Conservation (phyloP, 2,113 vertebrate genomes). For the Stercorarius parasiticus region DNA sequence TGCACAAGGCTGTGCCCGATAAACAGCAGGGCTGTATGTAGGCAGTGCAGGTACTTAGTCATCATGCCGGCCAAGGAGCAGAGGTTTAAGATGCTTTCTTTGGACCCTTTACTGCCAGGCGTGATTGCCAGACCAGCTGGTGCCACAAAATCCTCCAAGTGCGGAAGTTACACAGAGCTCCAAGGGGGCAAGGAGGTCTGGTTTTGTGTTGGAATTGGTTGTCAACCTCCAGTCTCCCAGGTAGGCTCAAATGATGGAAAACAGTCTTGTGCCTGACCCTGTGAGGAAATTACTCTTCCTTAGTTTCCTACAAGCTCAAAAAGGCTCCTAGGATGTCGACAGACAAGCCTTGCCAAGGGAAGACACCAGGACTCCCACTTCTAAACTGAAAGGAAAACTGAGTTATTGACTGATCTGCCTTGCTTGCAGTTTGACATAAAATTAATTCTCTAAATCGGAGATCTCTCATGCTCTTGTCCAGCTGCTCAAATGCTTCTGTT, state of each 20-base stretch:
- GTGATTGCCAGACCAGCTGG: not conserved
- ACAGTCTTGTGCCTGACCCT: not conserved
- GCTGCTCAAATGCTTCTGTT: not conserved
- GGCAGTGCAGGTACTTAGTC: not conserved
- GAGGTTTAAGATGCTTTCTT: not conserved
- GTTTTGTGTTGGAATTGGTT: not conserved
- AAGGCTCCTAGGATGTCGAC: not conserved
- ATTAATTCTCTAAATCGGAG: not conserved
- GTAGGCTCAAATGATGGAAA: not conserved
- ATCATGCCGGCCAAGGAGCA: not conserved
- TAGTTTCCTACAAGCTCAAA: not conserved
- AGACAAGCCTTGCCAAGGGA: not conserved
- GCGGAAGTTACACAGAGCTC: not conserved
- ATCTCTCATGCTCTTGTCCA: not conserved
- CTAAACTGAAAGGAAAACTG: not conserved
- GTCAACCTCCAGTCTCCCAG: not conserved
- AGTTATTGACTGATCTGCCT: not conserved
- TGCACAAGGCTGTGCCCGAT: not conserved
- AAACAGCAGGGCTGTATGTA: not conserved
- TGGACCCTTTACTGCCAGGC: not conserved
- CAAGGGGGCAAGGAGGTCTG: not conserved
- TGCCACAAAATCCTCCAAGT: not conserved
- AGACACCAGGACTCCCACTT: not conserved
- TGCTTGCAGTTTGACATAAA: not conserved
- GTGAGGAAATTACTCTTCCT: not conserved